A percentile compares a stretch with the other conserved stretches of the same genome.
Evolutionary conservation across 2,797 vertebrate genomes (phyloP).

Genomic region (Echeneis naucrates): DNA sequence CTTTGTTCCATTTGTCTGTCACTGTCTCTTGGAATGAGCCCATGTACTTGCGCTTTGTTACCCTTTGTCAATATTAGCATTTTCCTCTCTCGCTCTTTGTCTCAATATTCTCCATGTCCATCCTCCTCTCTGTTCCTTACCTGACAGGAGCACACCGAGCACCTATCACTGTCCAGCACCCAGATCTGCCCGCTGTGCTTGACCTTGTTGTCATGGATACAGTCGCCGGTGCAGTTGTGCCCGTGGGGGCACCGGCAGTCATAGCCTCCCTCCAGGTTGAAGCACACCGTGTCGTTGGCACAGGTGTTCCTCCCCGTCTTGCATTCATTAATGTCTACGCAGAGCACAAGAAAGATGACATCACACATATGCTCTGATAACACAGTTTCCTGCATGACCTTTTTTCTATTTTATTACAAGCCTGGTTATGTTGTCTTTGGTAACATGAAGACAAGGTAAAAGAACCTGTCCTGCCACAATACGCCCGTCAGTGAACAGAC

Average conservation of each 20-base stretch:
- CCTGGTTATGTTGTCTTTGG: neutral
- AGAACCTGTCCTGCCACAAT: slow-evolving; percentile 8
- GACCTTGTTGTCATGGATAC: slow-evolving; percentile 93
- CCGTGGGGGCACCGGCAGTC: slow-evolving; percentile 98
- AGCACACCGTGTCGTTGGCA: slow-evolving; percentile 96
- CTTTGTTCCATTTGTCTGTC: slow-evolving; percentile 34
- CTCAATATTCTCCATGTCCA: slow-evolving; percentile 9
- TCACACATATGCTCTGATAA: slow-evolving; percentile 51
- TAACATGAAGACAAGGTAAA: neutral
- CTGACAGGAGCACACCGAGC: slow-evolving; percentile 98
- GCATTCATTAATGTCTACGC: slow-evolving; percentile 96
- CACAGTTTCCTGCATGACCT: slow-evolving; percentile 7
- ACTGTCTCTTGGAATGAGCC: slow-evolving; percentile 8
- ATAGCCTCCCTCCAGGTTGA: slow-evolving; percentile 98
- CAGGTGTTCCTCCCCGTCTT: slow-evolving; percentile 94
- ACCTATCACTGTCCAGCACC: slow-evolving; percentile 96
- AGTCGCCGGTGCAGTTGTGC: slow-evolving; percentile 97
- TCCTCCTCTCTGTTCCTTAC: slow-evolving; percentile 80
- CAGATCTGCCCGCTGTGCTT: slow-evolving; percentile 98
- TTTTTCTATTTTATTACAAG: slow-evolving; percentile 1
- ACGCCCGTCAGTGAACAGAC: neutral
- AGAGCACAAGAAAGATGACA: slow-evolving; percentile 50
- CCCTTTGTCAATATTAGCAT: neutral
- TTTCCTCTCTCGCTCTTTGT: slow-evolving; percentile 18
- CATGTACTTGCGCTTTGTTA: neutral